Conservation (phyloP, 2,888 invertebrate genomes). For the Calliopum simillimum region DNA sequence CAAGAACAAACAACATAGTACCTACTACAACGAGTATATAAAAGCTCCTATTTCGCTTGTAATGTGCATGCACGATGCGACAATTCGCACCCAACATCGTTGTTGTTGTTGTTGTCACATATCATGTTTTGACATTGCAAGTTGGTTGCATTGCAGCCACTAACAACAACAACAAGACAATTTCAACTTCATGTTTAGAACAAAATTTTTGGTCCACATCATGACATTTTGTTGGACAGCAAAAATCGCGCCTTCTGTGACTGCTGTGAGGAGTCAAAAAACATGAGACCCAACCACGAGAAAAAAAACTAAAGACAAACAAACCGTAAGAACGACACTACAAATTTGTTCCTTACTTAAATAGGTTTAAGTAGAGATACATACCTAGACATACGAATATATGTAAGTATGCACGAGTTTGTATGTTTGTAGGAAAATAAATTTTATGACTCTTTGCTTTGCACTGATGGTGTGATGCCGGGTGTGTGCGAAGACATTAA, state of each 20-base stretch:
- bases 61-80: slow-evolving; percentile 8
- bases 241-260: slow-evolving; percentile 25
- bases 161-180: not conserved
- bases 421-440: slow-evolving; percentile 24
- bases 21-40: not conserved
- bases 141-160: not conserved
- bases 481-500: slow-evolving; percentile 36
- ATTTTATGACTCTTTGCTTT: slow-evolving; percentile 35
- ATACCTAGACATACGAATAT: too few relatives aligned
- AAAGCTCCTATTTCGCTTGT: too few relatives aligned
- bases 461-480: slow-evolving; percentile 22
- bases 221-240: slow-evolving; percentile 33
- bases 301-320: slow-evolving; percentile 1
- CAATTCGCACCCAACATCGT: not conserved
- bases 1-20: not conserved
- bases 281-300: slow-evolving; percentile 8
- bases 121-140: slow-evolving; percentile 33
- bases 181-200: not conserved
- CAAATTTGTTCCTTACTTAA: too few relatives aligned
- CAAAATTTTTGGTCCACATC: slow-evolving; percentile 12
- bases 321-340: not conserved
- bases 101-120: slow-evolving; percentile 24
- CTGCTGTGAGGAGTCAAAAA: slow-evolving; percentile 2
- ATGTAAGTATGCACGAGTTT: not conserved
- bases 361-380: too few relatives aligned